phyloP scores from a whole-genome alignment of 1,140 invertebrate species.

The Eriosoma lanigerum region DNA sequence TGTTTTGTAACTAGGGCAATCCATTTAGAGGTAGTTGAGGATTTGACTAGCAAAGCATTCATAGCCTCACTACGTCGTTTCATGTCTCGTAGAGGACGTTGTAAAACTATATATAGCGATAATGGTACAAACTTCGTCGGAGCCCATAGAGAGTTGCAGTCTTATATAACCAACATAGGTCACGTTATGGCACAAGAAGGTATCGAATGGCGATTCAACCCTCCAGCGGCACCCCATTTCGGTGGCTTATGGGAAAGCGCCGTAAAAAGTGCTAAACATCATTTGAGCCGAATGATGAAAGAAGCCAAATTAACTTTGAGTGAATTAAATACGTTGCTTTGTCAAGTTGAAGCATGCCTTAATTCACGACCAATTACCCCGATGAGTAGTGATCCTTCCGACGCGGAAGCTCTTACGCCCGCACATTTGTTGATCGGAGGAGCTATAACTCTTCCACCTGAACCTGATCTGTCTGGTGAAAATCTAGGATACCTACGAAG shows the following conservation, averaged over 20 bases:
- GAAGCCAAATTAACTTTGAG: not conserved
- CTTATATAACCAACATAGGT: not conserved
- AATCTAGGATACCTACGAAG: not conserved
- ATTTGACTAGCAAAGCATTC: constrained; percentile 55
- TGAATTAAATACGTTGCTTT: not conserved
- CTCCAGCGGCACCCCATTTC: constrained; percentile 58
- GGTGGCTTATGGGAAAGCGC: constrained; percentile 59
- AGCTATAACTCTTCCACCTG: not conserved
- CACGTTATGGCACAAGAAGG: constrained; percentile 38
- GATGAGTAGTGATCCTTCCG: not conserved
- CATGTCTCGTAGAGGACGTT: constrained; percentile 56
- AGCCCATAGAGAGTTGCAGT: constrained; percentile 50
- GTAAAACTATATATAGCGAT: constrained; percentile 57
- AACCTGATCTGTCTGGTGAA: not conserved
- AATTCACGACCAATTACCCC: not conserved
- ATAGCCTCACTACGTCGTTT: constrained; percentile 57
- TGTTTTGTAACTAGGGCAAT: constrained; percentile 56
- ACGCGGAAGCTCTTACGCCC: not conserved
- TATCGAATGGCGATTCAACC: constrained; percentile 60
- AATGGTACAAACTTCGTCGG: constrained; percentile 59
- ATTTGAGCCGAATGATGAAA: not conserved
- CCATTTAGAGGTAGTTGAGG: constrained; percentile 57
- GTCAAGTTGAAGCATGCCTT: not conserved
- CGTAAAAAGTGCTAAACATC: constrained; percentile 51
- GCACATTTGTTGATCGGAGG: not conserved